These are phyloP conservation scores for Plecturocebus donacophilus DNA, from an alignment of 2,113 vertebrate genomes.

Conservation along the genomic window DNA sequence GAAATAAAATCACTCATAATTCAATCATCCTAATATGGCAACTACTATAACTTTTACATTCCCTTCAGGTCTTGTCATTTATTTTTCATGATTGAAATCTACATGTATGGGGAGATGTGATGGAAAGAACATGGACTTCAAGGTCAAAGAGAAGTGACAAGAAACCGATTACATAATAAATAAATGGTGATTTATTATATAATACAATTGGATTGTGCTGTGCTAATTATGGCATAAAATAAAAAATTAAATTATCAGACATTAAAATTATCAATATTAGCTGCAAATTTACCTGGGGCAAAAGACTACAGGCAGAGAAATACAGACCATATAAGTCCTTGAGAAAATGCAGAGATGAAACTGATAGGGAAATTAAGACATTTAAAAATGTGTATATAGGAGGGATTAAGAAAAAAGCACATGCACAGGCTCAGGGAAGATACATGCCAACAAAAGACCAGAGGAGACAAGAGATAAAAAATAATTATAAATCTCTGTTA, in stretches of 20 bases:
- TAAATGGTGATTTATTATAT: not conserved
- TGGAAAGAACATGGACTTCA: too few relatives aligned
- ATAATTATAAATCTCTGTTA: too few relatives aligned
- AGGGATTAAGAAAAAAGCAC: not conserved
- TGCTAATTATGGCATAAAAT: not conserved
- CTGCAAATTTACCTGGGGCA: not conserved
- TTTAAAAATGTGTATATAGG: not conserved
- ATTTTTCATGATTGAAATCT: not conserved
- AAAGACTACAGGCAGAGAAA: not conserved
- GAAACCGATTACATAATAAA: not conserved
- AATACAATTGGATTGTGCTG: not conserved
- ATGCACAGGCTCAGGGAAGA: not conserved
- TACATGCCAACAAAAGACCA: not conserved
- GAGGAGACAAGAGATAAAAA: not conserved
- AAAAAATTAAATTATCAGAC: constrained; percentile 1
- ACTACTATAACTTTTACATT: not conserved
- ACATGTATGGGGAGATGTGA: not conserved
- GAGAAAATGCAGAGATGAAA: not conserved
- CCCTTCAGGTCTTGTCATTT: not conserved
- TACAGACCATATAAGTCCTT: not conserved
- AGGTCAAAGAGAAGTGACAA: not conserved
- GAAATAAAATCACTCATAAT: not conserved
- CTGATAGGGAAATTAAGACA: not conserved
- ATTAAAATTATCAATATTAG: not conserved
- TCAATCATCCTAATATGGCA: constrained; percentile 5